Evolutionary conservation across 2,113 vertebrate genomes (phyloP), one percentile per base, ranked within the genome.

Genomic region (Psilopogon haemacephalus): DNA sequence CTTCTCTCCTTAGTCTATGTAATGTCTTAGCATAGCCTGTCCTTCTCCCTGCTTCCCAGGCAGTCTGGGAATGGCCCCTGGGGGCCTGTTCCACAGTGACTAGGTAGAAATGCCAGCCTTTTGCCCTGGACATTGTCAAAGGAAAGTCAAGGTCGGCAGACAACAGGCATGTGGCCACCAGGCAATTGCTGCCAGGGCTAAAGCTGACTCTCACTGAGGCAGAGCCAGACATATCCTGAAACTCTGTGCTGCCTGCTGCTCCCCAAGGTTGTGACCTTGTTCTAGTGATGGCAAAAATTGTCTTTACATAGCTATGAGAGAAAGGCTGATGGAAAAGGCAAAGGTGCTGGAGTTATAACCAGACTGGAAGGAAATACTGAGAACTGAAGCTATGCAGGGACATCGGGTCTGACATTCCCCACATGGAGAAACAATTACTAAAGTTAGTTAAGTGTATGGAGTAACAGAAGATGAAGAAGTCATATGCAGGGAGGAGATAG

Each of bases 221-320:
- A 71, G 52, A 54, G 20, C 42, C 48, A 46, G 72, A 21, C 30
- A 1, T 1, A 1, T 46, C 8, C 1, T 0, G 19, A 52, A 48
- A 59, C 0, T 40, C 18, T 0, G 0, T 2, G 0, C 56, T 38
- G 56, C 16, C 62, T 28, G 8, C 35, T 71, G 28, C 23, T n/a
- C 85, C 19, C 11, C 17, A 15, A 42, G 5, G 42, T 19, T 68
- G 68, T 54, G 35, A 19, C 35, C 38, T 32, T 28, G 12, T 67
- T 46, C 35, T 35, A 27, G 59, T 64, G 37, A 40, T 64, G 62
- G 37, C 27, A 40, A 40, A 30, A 40, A 40, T 0, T 1, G 0
- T 46, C 24, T 21, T 70, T 56, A 12, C 13, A 1, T 17, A 18
- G n/a, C n/a, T 58, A 4, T 40, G 48, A 19, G 58, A 58, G 16